phyloP scores from a whole-genome alignment of 2,888 invertebrate genomes.

The Agonopterix arenella region DNA sequence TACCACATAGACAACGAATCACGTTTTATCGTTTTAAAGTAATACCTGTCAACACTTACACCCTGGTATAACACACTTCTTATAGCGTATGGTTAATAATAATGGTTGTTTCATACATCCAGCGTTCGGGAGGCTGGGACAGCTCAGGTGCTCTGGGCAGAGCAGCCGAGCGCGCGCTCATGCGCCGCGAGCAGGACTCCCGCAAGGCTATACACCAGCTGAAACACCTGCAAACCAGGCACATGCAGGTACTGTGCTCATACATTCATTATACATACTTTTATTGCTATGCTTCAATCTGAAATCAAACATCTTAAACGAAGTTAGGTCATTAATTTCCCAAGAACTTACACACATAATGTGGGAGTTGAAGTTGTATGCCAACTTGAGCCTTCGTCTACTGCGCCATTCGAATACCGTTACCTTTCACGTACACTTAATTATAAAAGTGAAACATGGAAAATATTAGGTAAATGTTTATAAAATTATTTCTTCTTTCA shows the following conservation, averaged over 20 bases:
- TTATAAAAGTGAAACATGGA: background rate
- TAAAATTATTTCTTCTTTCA: slow-evolving; percentile 21
- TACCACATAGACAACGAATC: too few species aligned
- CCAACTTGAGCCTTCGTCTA: too few species aligned
- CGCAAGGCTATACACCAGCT: slow-evolving; percentile 67
- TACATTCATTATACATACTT: too few species aligned
- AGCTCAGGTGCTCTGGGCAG: slow-evolving; percentile 46
- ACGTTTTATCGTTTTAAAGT: too few species aligned
- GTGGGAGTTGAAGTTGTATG: too few species aligned
- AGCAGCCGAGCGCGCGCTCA: slow-evolving; percentile 58
- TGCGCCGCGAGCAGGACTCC: slow-evolving; percentile 65
- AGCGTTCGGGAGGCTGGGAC: slow-evolving; percentile 55
- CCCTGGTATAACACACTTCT: too few species aligned
- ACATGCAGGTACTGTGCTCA: slow-evolving; percentile 49
- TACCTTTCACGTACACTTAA: background rate
- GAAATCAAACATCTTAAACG: too few species aligned
- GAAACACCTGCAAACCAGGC: slow-evolving; percentile 57
- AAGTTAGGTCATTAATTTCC: too few species aligned
- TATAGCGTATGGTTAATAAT: slow-evolving; percentile 22
- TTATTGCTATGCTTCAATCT: too few species aligned
- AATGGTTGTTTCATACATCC: slow-evolving; percentile 1
- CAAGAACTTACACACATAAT: too few species aligned
- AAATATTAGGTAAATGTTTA: background rate
- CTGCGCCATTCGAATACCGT: background rate
- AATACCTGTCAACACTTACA: too few species aligned